Evolutionary conservation across 2,113 vertebrate species (phyloP).

Genomic region (Sinocyclocheilus anshuiensis): DNA sequence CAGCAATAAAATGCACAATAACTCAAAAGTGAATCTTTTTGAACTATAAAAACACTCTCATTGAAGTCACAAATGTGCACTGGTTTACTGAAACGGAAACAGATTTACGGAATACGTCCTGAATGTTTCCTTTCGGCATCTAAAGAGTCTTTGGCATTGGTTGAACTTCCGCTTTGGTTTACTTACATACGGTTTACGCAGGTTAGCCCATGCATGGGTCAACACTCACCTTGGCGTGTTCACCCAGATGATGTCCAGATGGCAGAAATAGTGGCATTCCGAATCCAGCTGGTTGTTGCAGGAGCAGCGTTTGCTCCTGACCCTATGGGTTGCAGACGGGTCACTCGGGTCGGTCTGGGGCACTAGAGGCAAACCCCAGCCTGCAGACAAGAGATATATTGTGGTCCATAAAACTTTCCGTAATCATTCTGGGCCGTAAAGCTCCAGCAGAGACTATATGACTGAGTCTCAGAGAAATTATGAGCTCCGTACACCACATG

Average conservation of each 20-base stretch:
- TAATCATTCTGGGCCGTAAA: background rate
- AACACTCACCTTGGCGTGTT: slow-evolving; percentile 88
- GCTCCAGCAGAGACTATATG: background rate
- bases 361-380: slow-evolving; percentile 68
- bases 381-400: slow-evolving; percentile 60
- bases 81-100: background rate
- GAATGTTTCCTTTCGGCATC: background rate
- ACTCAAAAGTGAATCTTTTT: slow-evolving; percentile 1
- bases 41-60: background rate
- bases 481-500: background rate
- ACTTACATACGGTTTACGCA: background rate
- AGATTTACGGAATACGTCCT: background rate
- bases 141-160: background rate
- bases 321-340: slow-evolving; percentile 44
- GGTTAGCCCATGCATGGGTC: background rate
- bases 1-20: slow-evolving; percentile 36
- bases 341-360: slow-evolving; percentile 54
- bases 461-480: background rate
- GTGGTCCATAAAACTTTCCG: background rate
- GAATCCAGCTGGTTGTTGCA: slow-evolving; percentile 89
- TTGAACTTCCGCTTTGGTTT: background rate
- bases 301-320: slow-evolving; percentile 85
- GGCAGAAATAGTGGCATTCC: slow-evolving; percentile 97
- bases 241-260: slow-evolving; percentile 98
- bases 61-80: background rate